phyloP scores from a whole-genome alignment of 2,797 vertebrate species.

The Chlorospingus semifuscus region DNA sequence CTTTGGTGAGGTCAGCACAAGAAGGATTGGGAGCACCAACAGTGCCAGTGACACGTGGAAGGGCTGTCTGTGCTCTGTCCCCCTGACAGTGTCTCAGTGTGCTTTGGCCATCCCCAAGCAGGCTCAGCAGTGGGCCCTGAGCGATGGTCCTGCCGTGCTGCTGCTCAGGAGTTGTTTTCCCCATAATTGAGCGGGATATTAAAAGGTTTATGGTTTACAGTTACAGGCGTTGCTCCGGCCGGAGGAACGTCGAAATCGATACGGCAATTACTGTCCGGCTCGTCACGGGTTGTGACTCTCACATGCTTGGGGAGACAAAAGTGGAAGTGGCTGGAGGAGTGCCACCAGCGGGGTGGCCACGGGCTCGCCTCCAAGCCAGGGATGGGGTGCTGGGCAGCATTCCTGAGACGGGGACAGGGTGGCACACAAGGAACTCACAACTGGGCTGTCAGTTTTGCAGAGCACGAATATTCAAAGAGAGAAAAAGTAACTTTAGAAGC shows the following conservation, averaged over 20 bases:
- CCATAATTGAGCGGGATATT: neutral
- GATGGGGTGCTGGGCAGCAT: neutral
- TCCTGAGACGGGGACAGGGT: neutral
- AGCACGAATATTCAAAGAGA: neutral
- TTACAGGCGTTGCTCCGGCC: neutral
- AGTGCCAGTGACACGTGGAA: fast-evolving
- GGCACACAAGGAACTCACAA: neutral
- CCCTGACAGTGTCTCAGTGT: fast-evolving
- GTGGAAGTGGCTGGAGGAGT: constrained; percentile 27
- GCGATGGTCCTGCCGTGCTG: neutral
- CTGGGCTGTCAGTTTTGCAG: neutral
- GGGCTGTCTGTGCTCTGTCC: neutral
- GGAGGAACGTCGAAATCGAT: neutral
- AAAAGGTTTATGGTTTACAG: constrained; percentile 28
- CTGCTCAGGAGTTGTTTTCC: neutral
- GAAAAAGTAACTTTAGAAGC: neutral
- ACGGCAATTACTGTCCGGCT: neutral
- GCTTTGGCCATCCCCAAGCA: neutral
- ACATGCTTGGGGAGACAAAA: constrained; percentile 24
- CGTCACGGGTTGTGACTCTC: neutral
- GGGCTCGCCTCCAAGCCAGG: neutral
- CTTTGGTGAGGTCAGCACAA: neutral
- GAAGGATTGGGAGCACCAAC: fast-evolving
- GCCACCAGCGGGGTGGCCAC: neutral
- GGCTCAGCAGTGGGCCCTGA: neutral